Conservation (phyloP, 2,113 vertebrate genomes). For the Plotosus lineatus region DNA sequence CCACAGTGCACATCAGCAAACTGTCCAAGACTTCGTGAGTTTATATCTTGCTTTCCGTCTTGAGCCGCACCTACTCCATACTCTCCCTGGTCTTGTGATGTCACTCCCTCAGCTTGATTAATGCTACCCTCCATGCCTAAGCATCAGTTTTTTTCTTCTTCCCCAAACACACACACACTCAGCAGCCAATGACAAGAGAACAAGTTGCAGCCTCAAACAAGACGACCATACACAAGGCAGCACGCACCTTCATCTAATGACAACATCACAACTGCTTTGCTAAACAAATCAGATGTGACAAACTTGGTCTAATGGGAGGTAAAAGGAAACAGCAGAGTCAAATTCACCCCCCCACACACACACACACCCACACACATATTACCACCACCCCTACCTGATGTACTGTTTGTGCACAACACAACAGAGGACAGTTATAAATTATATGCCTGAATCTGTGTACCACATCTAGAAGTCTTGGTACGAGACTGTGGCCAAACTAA, state of each 20-base stretch:
- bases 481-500: not conserved
- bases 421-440: conserved; percentile 7
- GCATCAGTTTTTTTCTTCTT: conserved; percentile 20
- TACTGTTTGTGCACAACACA: not conserved
- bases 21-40: conserved; percentile 10
- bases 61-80: conserved; percentile 24
- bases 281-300: conserved; percentile 62
- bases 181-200: conserved; percentile 68
- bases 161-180: conserved; percentile 16
- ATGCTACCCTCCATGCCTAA: conserved; percentile 39
- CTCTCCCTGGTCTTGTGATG: conserved; percentile 46
- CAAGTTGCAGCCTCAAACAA: conserved; percentile 61
- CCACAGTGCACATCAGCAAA: not conserved
- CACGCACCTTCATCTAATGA: conserved; percentile 57
- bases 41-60: not conserved
- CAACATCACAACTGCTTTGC: conserved; percentile 60
- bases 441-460: not conserved
- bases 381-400: not conserved
- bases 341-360: conserved; percentile 22
- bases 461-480: not conserved
- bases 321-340: conserved; percentile 35
- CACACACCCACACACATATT: no score
- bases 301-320: conserved; percentile 41
- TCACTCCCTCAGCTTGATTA: conserved; percentile 60
- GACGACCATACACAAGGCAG: conserved; percentile 64